Conservation (phyloP, 2,888 invertebrate genomes). For the Tipula vernalis region DNA sequence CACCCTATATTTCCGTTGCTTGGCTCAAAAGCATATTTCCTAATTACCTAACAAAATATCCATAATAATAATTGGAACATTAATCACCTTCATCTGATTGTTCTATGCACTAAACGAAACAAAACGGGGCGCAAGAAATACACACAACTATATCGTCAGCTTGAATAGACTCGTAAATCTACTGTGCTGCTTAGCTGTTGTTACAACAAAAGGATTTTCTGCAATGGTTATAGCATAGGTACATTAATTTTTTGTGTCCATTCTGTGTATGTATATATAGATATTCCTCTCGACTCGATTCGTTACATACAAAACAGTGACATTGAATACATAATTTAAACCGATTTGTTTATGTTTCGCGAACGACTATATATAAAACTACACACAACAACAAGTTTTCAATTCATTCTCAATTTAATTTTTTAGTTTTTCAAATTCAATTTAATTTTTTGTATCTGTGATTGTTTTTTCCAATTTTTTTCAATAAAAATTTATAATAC, state of each 20-base stretch:
- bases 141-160: not conserved
- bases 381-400: not conserved
- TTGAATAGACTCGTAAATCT: not conserved
- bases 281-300: not conserved
- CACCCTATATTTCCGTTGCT: no score
- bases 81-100: not conserved
- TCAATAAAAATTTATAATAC: not conserved
- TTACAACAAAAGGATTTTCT: not conserved
- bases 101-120: not conserved
- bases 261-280: not conserved
- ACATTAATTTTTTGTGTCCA: not conserved
- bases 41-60: not conserved
- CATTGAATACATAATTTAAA: constrained; percentile 4
- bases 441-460: not conserved
- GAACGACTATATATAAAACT: not conserved
- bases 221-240: not conserved
- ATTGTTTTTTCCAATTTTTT: not conserved
- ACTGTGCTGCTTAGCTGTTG: not conserved
- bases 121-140: not conserved
- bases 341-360: not conserved
- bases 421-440: not conserved
- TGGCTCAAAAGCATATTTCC: not conserved
- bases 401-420: not conserved
- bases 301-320: not conserved
- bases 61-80: not conserved